phyloP scores from a whole-genome alignment of 2,888 invertebrate genomes.

The Acronicta leporina region DNA sequence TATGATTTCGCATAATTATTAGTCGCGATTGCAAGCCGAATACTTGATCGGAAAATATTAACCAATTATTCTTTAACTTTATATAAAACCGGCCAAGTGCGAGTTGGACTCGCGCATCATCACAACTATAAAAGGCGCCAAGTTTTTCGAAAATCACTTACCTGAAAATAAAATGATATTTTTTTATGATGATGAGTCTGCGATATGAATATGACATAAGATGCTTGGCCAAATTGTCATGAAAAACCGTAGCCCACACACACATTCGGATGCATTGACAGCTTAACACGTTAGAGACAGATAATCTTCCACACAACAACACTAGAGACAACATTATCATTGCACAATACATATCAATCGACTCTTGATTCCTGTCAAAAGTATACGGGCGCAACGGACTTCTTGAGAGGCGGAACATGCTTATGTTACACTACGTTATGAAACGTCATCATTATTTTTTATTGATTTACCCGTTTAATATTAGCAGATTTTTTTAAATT shows the following conservation, averaged over 20 bases:
- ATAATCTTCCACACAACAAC: slow-evolving; percentile 41
- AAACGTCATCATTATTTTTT: not conserved
- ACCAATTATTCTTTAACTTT: too few species aligned
- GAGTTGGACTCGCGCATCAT: too few species aligned
- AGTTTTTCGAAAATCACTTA: too few species aligned
- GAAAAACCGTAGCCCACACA: slow-evolving; percentile 7
- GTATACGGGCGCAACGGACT: slow-evolving; percentile 68
- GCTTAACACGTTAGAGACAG: slow-evolving; percentile 23
- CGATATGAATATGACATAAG: too few species aligned
- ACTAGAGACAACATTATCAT: slow-evolving; percentile 55
- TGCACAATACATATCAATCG: slow-evolving; percentile 67
- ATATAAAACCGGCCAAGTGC: too few species aligned
- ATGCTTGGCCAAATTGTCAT: too few species aligned
- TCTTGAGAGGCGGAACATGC: slow-evolving; percentile 24
- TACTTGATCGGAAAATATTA: too few species aligned
- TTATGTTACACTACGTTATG: slow-evolving; percentile 32
- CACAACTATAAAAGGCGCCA: too few species aligned
- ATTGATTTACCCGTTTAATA: too few species aligned
- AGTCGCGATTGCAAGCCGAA: not conserved
- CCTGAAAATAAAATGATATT: too few species aligned
- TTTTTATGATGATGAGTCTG: too few species aligned
- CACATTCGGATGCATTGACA: slow-evolving; percentile 6
- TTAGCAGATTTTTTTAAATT: too few species aligned
- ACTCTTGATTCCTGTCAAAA: slow-evolving; percentile 61
- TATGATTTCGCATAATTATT: slow-evolving; percentile 18